Conservation (phyloP, 2,888 invertebrate genomes). For the Euphydryas editha region DNA sequence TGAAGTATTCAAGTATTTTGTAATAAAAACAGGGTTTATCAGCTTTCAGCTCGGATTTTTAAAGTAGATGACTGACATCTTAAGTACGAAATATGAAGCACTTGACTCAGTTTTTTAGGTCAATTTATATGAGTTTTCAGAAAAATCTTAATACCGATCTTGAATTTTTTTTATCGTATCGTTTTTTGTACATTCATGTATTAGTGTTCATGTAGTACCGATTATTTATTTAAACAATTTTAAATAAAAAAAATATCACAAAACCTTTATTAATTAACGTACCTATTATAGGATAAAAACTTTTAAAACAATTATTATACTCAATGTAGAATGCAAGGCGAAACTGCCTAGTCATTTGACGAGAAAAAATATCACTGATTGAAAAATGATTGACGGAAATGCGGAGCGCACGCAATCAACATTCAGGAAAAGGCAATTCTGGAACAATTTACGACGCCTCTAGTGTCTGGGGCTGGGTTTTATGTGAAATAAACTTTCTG, state of each 20-base stretch:
- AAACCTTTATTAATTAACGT: not conserved
- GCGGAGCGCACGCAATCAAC: slow-evolving; percentile 64
- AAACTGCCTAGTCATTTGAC: slow-evolving; percentile 33
- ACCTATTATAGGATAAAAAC: slow-evolving; percentile 10
- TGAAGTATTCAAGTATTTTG: slow-evolving; percentile 15
- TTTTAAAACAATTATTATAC: slow-evolving; percentile 3
- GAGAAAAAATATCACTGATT: slow-evolving; percentile 38
- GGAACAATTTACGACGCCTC: slow-evolving; percentile 34
- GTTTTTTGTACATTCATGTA: not conserved
- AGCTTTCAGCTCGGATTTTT: slow-evolving; percentile 21
- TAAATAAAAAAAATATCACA: too few species aligned
- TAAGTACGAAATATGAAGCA: slow-evolving; percentile 19
- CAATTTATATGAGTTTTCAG: slow-evolving; percentile 10
- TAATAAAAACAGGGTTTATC: slow-evolving; percentile 19
- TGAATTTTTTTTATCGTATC: slow-evolving; percentile 4
- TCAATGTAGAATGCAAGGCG: slow-evolving; percentile 12
- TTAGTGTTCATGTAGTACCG: too few species aligned
- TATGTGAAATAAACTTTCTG: not conserved
- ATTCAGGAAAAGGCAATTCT: slow-evolving; percentile 68
- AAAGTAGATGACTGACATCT: slow-evolving; percentile 22
- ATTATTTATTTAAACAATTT: too few species aligned
- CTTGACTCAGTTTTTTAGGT: slow-evolving; percentile 25
- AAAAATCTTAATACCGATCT: slow-evolving; percentile 8
- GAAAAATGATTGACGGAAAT: slow-evolving; percentile 53
- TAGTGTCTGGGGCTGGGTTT: slow-evolving; percentile 22